phyloP scores from a whole-genome alignment of 2,888 invertebrate species.

The Habrosyne pyritoides region DNA sequence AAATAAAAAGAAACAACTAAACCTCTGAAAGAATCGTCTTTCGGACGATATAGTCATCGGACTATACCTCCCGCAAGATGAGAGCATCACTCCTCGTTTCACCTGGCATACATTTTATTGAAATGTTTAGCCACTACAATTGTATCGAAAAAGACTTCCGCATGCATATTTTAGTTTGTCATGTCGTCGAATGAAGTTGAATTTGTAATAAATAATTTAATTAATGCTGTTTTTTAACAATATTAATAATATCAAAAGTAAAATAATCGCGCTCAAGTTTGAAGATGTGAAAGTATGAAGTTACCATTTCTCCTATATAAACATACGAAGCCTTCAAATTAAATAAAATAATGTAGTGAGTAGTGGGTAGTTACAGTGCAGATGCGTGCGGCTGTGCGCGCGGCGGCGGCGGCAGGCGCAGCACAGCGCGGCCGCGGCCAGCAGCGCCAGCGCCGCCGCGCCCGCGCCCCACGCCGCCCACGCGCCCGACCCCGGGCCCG shows the following conservation, averaged over 20 bases:
- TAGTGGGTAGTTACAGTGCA: constrained; percentile 62
- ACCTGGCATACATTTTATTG: neutral
- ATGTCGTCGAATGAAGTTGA: too few relatives aligned
- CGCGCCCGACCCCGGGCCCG: constrained; percentile 87
- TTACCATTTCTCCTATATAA: too few relatives aligned
- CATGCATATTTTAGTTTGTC: neutral
- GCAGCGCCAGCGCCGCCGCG: constrained; percentile 86
- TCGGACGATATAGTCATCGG: too few relatives aligned
- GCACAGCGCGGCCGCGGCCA: constrained; percentile 87
- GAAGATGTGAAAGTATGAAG: too few relatives aligned
- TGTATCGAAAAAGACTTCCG: neutral
- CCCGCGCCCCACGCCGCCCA: constrained; percentile 90
- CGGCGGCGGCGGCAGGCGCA: constrained; percentile 90
- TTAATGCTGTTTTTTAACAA: too few relatives aligned
- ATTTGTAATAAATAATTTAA: too few relatives aligned
- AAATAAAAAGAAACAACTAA: neutral
- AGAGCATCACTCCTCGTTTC: neutral
- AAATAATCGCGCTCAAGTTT: too few relatives aligned
- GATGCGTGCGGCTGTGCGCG: constrained; percentile 73
- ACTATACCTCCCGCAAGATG: neutral
- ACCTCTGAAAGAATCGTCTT: too few relatives aligned
- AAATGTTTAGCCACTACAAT: neutral
- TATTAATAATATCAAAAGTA: too few relatives aligned
- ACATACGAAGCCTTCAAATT: too few relatives aligned
- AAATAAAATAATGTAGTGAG: neutral